Evolutionary conservation across 2,113 vertebrate species (phyloP).

Genomic region (Ploceus nigricollis): DNA sequence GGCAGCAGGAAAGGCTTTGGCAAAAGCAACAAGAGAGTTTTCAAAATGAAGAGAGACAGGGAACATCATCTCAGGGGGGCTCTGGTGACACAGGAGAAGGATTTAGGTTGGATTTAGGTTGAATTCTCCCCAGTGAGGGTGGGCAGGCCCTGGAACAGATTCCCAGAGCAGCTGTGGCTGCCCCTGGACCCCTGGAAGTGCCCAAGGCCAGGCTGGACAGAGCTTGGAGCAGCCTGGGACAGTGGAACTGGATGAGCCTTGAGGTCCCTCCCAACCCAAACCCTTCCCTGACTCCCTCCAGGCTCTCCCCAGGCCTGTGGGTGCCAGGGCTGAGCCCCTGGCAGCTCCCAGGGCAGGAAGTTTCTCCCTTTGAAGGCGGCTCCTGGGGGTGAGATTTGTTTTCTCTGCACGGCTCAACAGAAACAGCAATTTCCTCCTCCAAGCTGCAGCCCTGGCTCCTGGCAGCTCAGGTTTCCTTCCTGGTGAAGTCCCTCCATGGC

Average conservation of each 20-base stretch:
- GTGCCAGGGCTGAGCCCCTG: background rate
- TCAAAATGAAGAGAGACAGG: accelerated
- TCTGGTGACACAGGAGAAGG: accelerated
- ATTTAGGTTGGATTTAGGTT: background rate
- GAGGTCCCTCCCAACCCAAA: background rate
- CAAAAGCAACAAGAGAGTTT: background rate
- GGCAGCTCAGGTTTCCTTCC: background rate
- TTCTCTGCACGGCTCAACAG: slow-evolving; percentile 7
- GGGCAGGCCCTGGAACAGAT: accelerated
- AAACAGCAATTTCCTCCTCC: background rate
- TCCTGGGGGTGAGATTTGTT: background rate
- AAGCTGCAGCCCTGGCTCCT: background rate
- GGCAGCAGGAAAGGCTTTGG: background rate
- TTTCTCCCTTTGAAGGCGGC: background rate
- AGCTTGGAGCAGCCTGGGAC: background rate
- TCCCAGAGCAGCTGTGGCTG: background rate
- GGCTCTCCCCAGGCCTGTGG: background rate
- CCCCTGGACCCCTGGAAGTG: background rate
- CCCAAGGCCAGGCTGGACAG: accelerated
- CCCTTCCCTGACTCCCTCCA: accelerated
- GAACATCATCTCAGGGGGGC: accelerated
- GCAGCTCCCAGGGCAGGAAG: background rate
- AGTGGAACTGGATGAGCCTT: background rate
- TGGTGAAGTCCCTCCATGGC: background rate
- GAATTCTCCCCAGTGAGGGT: background rate